Evolutionary conservation across 64 coral and sea anemone genomes (phyloP).

Genomic region (Dendronephthya gigantea): DNA sequence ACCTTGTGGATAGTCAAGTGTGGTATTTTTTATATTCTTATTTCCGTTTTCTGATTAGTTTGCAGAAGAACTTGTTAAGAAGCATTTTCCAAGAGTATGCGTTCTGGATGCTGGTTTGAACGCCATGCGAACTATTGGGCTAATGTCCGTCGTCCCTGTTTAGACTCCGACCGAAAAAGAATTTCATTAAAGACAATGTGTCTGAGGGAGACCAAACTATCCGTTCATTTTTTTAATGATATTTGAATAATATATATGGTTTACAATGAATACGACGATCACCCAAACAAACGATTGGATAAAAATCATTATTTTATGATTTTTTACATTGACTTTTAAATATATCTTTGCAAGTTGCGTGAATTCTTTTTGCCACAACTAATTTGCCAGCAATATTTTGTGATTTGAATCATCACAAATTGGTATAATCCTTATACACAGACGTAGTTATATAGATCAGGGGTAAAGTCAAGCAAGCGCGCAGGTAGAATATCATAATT

Average conservation of each 20-base stretch:
- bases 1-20: not conserved
- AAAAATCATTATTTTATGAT: too few species aligned
- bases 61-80: slow-evolving; percentile 5
- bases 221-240: not conserved
- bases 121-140: not conserved
- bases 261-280: not conserved
- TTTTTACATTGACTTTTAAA: not conserved
- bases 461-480: too few species aligned
- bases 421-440: too few species aligned
- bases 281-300: too few species aligned
- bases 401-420: too few species aligned
- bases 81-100: not conserved
- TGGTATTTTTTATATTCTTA: not conserved
- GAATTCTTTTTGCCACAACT: too few species aligned
- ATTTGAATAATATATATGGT: not conserved
- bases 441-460: too few species aligned
- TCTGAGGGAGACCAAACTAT: too few species aligned
- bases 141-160: not conserved
- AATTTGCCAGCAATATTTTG: too few species aligned
- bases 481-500: too few species aligned
- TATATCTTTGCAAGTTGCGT: too few species aligned
- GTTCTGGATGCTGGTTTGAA: not conserved
- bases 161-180: not conserved
- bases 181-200: too few species aligned
- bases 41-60: not conserved